Conservation (phyloP, 1,140 invertebrate genomes). For the Heliothis subflexa region DNA sequence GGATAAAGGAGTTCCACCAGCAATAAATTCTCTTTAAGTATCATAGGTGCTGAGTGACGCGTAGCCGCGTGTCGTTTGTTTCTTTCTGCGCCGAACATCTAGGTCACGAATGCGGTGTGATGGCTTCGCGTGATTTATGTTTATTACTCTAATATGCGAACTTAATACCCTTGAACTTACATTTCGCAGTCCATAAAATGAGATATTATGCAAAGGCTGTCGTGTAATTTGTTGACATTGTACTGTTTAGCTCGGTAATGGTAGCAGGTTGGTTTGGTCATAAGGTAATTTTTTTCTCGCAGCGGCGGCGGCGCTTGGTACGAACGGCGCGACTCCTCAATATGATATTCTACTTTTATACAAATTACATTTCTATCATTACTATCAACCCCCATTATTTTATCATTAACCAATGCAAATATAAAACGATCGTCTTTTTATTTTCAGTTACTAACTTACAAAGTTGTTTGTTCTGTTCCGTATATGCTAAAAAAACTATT, state of each 20-base stretch:
- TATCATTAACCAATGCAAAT: slow-evolving; percentile 83
- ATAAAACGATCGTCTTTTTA: slow-evolving; percentile 66
- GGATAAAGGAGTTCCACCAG: slow-evolving; percentile 61
- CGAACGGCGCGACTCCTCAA: slow-evolving; percentile 66
- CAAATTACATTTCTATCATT: slow-evolving; percentile 85
- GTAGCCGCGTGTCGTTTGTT: slow-evolving; percentile 54
- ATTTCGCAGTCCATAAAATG: slow-evolving; percentile 52
- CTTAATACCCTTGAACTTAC: slow-evolving; percentile 54
- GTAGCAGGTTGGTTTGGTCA: slow-evolving; percentile 71
- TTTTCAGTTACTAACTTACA: slow-evolving; percentile 61
- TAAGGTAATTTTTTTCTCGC: slow-evolving; percentile 80
- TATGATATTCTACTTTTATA: slow-evolving; percentile 79
- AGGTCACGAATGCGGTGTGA: slow-evolving; percentile 53
- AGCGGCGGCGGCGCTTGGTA: slow-evolving; percentile 71
- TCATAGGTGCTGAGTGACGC: slow-evolving; percentile 67
- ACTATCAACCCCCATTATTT: slow-evolving; percentile 82
- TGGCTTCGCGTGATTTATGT: slow-evolving; percentile 38
- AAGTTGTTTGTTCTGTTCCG: slow-evolving; percentile 42
- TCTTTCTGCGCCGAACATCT: slow-evolving; percentile 51
- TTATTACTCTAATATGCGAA: slow-evolving; percentile 40
- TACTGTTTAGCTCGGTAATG: slow-evolving; percentile 60
- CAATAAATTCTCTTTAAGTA: slow-evolving; percentile 70
- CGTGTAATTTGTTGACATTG: slow-evolving; percentile 64
- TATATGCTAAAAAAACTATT: too few relatives aligned
- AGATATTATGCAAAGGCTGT: slow-evolving; percentile 64